Conservation (phyloP, 2,797 vertebrate genomes). For the Aratinga solstitialis region DNA sequence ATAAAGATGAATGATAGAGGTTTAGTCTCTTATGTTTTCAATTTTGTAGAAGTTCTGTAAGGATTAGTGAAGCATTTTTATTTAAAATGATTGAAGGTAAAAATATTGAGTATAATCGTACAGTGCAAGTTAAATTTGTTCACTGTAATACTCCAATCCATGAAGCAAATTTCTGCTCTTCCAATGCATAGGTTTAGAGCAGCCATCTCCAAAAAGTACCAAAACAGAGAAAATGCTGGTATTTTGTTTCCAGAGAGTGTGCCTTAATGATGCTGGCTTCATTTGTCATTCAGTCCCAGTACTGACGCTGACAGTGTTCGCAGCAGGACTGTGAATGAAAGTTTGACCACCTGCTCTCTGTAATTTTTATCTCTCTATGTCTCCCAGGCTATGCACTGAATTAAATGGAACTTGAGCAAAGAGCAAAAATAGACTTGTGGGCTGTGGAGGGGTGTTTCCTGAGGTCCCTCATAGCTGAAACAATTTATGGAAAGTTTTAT, state of each 20-base stretch:
- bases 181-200: background rate
- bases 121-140: background rate
- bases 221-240: background rate
- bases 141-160: background rate
- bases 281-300: background rate
- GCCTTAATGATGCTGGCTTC: background rate
- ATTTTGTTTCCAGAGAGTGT: background rate
- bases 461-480: background rate
- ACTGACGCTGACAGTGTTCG: background rate
- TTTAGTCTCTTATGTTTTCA: background rate
- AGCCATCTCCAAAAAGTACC: background rate
- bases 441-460: background rate
- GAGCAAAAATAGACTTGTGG: background rate
- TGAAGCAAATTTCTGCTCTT: background rate
- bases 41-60: background rate
- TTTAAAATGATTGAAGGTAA: background rate
- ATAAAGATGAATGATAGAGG: background rate
- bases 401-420: background rate
- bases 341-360: background rate
- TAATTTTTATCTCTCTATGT: conserved; percentile 25
- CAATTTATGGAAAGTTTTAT: background rate
- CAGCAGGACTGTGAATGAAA: conserved; percentile 11
- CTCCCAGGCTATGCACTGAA: background rate
- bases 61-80: background rate
- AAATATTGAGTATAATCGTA: background rate